Conservation (phyloP, 2,113 vertebrate genomes). For the Emydura subglobosa region DNA sequence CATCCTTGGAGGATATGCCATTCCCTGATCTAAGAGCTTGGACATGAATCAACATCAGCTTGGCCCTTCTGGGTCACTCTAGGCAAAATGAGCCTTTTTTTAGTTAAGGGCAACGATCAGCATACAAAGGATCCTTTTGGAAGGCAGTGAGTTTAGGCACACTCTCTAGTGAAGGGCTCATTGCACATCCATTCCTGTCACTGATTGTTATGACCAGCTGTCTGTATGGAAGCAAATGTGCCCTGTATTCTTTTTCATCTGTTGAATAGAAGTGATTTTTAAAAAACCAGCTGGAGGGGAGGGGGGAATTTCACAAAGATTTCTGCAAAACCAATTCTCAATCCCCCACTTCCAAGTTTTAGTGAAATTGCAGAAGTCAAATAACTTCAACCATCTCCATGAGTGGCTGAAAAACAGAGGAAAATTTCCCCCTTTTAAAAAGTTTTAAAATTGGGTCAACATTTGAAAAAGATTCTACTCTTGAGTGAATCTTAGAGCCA, state of each 20-base stretch:
- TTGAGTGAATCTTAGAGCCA: background rate
- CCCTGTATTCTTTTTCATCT: too few species aligned
- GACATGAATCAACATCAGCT: background rate
- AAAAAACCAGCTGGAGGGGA: too few species aligned
- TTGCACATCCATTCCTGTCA: background rate
- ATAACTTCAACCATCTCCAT: background rate
- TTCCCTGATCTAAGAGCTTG: background rate
- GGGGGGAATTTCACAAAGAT: too few species aligned
- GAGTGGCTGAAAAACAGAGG: too few species aligned
- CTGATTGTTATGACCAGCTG: too few species aligned
- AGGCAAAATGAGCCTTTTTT: background rate
- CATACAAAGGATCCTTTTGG: conserved; percentile 25
- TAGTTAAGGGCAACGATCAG: conserved; percentile 14
- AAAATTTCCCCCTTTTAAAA: too few species aligned
- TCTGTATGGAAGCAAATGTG: too few species aligned
- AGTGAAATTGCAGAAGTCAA: background rate
- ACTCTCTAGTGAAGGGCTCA: conserved; percentile 64
- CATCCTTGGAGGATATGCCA: background rate
- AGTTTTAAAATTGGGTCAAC: too few species aligned
- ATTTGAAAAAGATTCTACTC: background rate
- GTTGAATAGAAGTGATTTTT: too few species aligned
- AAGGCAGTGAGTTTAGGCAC: background rate
- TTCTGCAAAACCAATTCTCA: too few species aligned
- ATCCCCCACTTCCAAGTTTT: too few species aligned
- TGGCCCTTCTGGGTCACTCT: rapidly evolving